Percentiles rank a stretch among this genome's conserved stretches.
Evolutionary conservation across 2,113 vertebrate species (phyloP).

Genomic region (Prunella fulvescens): DNA sequence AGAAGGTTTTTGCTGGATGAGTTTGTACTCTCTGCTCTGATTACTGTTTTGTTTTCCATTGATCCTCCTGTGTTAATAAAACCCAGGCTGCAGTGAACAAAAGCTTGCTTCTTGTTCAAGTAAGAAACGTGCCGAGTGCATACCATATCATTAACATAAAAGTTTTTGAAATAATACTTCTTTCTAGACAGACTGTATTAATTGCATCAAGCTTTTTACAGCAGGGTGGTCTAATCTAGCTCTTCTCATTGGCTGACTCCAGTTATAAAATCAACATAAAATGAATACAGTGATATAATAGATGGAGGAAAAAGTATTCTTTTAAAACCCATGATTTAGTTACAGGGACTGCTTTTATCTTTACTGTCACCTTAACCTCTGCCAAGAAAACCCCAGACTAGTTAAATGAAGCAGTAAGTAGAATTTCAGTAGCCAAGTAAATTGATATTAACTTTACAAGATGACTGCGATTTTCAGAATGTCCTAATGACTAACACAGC

Average conservation of each 20-base stretch:
- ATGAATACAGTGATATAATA: constrained; percentile 61
- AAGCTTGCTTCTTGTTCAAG: constrained; percentile 64
- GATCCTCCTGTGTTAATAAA: constrained; percentile 66
- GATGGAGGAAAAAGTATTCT: constrained; percentile 52
- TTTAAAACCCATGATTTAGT: constrained; percentile 70
- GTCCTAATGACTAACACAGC: constrained; percentile 58
- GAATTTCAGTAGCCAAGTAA: constrained; percentile 64
- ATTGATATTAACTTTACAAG: constrained; percentile 70
- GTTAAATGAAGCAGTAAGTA: constrained; percentile 63
- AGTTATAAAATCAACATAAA: constrained; percentile 59
- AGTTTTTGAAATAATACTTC: constrained; percentile 74
- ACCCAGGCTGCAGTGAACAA: constrained; percentile 66
- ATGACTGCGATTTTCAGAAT: constrained; percentile 65
- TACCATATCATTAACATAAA: constrained; percentile 77
- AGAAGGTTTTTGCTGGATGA: constrained; percentile 7
- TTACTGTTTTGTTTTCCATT: constrained; percentile 50
- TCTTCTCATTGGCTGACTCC: constrained; percentile 46
- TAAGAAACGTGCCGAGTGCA: constrained; percentile 63
- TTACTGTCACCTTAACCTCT: constrained; percentile 65
- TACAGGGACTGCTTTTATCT: constrained; percentile 76
- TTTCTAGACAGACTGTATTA: constrained; percentile 75
- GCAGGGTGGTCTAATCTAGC: constrained; percentile 68
- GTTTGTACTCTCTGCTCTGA: constrained; percentile 19
- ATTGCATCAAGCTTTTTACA: constrained; percentile 67
- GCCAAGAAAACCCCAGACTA: constrained; percentile 68